These are phyloP conservation scores for Epizoanthus stellaris DNA, from an alignment of 92 coral and sea anemone genomes.

Conservation along the genomic window DNA sequence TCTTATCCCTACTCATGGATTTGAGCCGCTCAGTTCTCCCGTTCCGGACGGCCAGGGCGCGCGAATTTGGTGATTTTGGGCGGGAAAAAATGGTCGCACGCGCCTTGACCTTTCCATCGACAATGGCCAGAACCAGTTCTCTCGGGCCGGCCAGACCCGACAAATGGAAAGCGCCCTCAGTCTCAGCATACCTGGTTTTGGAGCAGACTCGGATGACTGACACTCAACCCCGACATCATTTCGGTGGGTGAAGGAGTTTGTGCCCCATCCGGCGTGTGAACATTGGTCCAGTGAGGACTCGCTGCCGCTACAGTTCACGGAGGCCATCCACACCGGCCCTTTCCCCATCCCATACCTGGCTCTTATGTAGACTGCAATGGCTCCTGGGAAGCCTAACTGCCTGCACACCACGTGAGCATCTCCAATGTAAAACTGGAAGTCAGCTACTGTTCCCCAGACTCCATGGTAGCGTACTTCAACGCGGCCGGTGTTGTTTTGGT, in stretches of 20 bases:
- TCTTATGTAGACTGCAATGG: not conserved
- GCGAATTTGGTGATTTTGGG: too few relatives aligned
- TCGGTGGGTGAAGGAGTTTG: not conserved
- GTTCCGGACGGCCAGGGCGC: too few relatives aligned
- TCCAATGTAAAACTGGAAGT: not conserved
- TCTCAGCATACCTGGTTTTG: not conserved
- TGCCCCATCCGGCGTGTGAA: not conserved
- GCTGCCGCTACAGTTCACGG: not conserved
- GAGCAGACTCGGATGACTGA: not conserved
- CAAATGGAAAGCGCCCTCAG: too few relatives aligned
- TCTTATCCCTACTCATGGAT: too few relatives aligned
- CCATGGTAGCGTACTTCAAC: slow-evolving; percentile 6
- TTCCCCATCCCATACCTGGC: not conserved
- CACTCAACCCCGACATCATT: slow-evolving; percentile 8
- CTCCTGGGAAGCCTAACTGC: slow-evolving; percentile 17
- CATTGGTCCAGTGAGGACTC: not conserved
- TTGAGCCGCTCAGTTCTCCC: too few relatives aligned
- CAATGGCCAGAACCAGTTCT: too few relatives aligned
- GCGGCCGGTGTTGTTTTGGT: not conserved
- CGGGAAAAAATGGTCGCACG: too few relatives aligned
- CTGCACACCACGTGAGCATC: slow-evolving; percentile 13
- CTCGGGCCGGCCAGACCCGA: too few relatives aligned
- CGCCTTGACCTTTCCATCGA: too few relatives aligned
- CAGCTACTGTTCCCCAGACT: slow-evolving; percentile 27
- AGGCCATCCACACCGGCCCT: slow-evolving; percentile 7